Conservation (phyloP, 92 coral and sea anemone species). For the Anthopleura xanthogrammica region DNA sequence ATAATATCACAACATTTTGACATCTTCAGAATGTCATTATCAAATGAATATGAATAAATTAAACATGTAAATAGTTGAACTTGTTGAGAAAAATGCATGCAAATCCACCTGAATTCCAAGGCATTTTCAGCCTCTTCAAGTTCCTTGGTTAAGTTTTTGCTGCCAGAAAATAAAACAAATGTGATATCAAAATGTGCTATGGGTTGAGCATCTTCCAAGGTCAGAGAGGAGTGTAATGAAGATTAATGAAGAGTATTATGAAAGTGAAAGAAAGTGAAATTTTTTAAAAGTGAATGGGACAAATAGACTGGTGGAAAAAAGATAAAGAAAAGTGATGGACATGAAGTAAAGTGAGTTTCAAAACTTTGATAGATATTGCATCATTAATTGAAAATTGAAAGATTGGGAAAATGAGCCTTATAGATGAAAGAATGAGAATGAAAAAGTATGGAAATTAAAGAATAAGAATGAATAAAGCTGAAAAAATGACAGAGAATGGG, state of each 20-base stretch:
- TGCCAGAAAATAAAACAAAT: constrained; percentile 9
- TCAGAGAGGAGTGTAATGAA: background rate
- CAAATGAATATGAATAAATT: too few relatives aligned
- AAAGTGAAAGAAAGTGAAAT: background rate
- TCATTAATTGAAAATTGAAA: background rate
- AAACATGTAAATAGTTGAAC: background rate
- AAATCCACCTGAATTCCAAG: constrained; percentile 43
- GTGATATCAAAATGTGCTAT: background rate
- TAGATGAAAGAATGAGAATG: background rate
- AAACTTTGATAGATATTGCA: background rate
- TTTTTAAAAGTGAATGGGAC: too few relatives aligned
- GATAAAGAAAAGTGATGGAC: background rate
- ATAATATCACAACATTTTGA: too few relatives aligned
- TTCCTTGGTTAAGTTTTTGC: constrained; percentile 35
- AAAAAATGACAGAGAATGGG: background rate
- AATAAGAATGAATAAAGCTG: background rate
- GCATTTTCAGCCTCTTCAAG: constrained; percentile 53
- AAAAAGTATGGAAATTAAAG: background rate
- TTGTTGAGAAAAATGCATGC: background rate
- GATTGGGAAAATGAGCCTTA: background rate
- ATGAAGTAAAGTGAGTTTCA: background rate
- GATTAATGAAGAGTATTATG: background rate
- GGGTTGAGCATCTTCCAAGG: background rate
- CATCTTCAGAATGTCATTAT: too few relatives aligned
- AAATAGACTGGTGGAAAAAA: too few relatives aligned